phyloP scores from a whole-genome alignment of 1,140 invertebrate species.

The Drosophila mauritiana region DNA sequence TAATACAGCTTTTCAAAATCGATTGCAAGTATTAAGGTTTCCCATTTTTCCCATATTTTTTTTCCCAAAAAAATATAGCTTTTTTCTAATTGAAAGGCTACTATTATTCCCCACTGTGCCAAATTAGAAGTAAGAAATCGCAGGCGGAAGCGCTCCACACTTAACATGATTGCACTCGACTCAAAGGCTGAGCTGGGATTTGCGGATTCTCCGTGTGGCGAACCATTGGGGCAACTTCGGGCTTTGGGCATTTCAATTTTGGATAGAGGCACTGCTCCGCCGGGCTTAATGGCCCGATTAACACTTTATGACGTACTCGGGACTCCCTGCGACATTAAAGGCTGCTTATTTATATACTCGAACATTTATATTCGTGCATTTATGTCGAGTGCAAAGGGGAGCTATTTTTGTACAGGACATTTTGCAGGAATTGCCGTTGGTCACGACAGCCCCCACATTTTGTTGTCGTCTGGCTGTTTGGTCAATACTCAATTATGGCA shows the following conservation, averaged over 20 bases:
- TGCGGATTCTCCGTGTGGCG: slow-evolving; percentile 50
- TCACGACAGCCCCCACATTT: slow-evolving; percentile 52
- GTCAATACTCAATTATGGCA: slow-evolving; percentile 70
- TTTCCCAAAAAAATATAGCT: no score
- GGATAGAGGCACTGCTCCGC: not conserved
- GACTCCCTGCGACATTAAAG: slow-evolving; percentile 11
- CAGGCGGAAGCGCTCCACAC: slow-evolving; percentile 62
- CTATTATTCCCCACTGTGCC: slow-evolving; percentile 15
- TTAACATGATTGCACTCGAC: slow-evolving; percentile 69
- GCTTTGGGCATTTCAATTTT: slow-evolving; percentile 37
- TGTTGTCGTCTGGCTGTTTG: slow-evolving; percentile 56
- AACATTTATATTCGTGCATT: slow-evolving; percentile 29
- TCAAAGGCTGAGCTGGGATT: slow-evolving; percentile 63
- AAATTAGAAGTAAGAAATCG: slow-evolving; percentile 23
- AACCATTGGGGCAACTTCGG: slow-evolving; percentile 14
- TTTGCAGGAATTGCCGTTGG: slow-evolving; percentile 57
- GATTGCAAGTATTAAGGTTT: no score
- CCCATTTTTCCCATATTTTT: no score
- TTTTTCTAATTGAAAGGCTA: no score
- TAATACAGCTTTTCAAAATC: no score
- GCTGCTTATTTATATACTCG: slow-evolving; percentile 23
- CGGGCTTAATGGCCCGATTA: slow-evolving; percentile 60
- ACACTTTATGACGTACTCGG: slow-evolving; percentile 41
- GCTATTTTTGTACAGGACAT: slow-evolving; percentile 52
- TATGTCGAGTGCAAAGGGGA: slow-evolving; percentile 5